Conservation (phyloP, 2,888 invertebrate species). For the Chalcosyrphus nemorum region DNA sequence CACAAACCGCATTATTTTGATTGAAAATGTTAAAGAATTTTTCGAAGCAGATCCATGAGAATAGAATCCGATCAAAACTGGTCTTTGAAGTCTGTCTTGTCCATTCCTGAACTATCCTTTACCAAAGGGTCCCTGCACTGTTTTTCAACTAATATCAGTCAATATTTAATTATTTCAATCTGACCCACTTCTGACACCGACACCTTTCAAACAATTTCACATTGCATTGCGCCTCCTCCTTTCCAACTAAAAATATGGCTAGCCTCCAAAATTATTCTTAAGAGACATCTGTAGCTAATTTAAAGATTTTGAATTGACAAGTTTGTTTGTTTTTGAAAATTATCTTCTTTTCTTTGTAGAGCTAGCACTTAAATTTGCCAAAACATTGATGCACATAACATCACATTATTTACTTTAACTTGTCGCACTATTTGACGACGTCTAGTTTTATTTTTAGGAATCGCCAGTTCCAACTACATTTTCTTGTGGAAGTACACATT, state of each 20-base stretch:
- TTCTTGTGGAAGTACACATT: conserved; percentile 41
- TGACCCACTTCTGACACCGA: too few species aligned
- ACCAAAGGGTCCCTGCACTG: too few species aligned
- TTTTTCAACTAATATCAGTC: too few species aligned
- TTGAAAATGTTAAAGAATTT: too few species aligned
- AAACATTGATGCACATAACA: not conserved
- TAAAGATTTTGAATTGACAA: not conserved
- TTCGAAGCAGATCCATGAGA: too few species aligned
- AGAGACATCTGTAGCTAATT: not conserved
- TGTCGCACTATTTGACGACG: not conserved
- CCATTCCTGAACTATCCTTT: too few species aligned
- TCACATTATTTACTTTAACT: not conserved
- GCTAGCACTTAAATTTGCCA: not conserved
- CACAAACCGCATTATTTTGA: too few species aligned
- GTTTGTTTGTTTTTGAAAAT: not conserved
- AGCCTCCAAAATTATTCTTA: not conserved
- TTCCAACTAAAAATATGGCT: not conserved
- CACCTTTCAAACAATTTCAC: too few species aligned
- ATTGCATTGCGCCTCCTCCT: too few species aligned
- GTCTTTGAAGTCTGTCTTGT: too few species aligned
- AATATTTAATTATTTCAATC: too few species aligned
- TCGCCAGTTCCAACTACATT: not conserved
- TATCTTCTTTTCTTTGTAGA: not conserved
- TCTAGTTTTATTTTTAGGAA: conserved; percentile 14
- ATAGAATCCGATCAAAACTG: too few species aligned